phyloP scores from a whole-genome alignment of 2,797 vertebrate genomes.

The Phataginus tricuspis region DNA sequence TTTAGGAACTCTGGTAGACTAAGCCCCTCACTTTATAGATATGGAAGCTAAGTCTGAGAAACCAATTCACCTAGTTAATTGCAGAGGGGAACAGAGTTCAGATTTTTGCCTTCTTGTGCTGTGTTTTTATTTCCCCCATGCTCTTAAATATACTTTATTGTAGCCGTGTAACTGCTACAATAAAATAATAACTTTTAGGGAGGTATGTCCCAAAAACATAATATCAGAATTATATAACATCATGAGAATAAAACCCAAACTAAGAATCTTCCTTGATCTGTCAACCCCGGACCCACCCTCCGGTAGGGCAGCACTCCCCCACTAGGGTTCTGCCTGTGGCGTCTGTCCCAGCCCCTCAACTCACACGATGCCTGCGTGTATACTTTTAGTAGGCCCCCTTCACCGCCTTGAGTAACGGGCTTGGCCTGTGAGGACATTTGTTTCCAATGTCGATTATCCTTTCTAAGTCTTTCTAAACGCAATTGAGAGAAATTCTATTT shows the following conservation, averaged over 20 bases:
- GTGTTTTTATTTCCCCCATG: not conserved
- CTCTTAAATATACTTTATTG: not conserved
- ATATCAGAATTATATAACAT: not conserved
- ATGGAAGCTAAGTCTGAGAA: not conserved
- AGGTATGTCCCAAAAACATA: not conserved
- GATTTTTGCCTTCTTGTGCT: not conserved
- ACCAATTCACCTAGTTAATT: not conserved
- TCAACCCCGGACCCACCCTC: not conserved
- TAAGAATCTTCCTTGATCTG: not conserved
- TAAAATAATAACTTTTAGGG: not conserved
- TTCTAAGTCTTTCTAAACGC: not conserved
- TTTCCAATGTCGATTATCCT: not conserved
- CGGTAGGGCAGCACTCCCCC: not conserved
- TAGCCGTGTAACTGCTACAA: not conserved
- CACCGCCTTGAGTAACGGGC: not conserved
- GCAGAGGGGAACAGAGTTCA: not conserved
- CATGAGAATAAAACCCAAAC: not conserved
- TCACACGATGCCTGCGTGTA: rapidly evolving
- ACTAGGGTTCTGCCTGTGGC: not conserved
- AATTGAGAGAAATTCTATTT: not conserved
- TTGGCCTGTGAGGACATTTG: not conserved
- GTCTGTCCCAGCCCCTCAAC: not conserved
- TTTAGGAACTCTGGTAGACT: not conserved
- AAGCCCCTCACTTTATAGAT: slow-evolving; percentile 14
- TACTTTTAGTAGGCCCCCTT: not conserved